Conservation (phyloP, 1,140 invertebrate genomes). For the Scaptomyza hsui region DNA sequence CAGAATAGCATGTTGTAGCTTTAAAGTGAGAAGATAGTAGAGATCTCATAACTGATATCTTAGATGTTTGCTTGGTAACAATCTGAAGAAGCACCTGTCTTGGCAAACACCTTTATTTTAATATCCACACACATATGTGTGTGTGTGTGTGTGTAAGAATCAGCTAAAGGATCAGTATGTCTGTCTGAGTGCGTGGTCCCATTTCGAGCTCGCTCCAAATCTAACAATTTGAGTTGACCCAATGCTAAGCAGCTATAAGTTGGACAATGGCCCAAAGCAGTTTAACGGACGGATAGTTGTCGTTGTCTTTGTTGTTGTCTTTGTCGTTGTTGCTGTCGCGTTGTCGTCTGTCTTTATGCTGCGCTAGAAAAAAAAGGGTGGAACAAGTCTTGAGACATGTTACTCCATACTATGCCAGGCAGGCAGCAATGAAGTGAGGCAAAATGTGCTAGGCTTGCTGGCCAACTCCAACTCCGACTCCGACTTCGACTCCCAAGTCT, state of each 20-base stretch:
- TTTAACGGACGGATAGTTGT: slow-evolving; percentile 67
- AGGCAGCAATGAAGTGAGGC: slow-evolving; percentile 27
- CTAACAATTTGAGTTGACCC: slow-evolving; percentile 66
- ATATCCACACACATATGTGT: too few species aligned
- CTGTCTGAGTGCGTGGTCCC: slow-evolving; percentile 61
- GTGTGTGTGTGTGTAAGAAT: slow-evolving; percentile 20
- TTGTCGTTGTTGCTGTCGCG: slow-evolving; percentile 9
- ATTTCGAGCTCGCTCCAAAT: slow-evolving; percentile 58
- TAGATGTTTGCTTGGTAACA: slow-evolving; percentile 8
- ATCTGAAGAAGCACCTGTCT: slow-evolving; percentile 56
- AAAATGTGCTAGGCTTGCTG: slow-evolving; percentile 27
- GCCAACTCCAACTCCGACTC: slow-evolving; percentile 30
- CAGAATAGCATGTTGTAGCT: not conserved
- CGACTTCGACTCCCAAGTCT: slow-evolving; percentile 7
- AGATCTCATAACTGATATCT: slow-evolving; percentile 20
- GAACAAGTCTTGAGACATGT: slow-evolving; percentile 78
- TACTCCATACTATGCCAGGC: slow-evolving; percentile 57
- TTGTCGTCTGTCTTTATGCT: slow-evolving; percentile 27
- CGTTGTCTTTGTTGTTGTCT: slow-evolving; percentile 20
- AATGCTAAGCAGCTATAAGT: slow-evolving; percentile 77
- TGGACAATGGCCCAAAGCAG: slow-evolving; percentile 79
- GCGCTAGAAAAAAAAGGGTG: slow-evolving; percentile 63
- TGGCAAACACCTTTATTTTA: slow-evolving; percentile 67
- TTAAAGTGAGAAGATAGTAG: not conserved
- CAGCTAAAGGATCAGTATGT: slow-evolving; percentile 38